phyloP scores from a whole-genome alignment of 2,797 vertebrate species.

The Amblyopsis hoosieri region DNA sequence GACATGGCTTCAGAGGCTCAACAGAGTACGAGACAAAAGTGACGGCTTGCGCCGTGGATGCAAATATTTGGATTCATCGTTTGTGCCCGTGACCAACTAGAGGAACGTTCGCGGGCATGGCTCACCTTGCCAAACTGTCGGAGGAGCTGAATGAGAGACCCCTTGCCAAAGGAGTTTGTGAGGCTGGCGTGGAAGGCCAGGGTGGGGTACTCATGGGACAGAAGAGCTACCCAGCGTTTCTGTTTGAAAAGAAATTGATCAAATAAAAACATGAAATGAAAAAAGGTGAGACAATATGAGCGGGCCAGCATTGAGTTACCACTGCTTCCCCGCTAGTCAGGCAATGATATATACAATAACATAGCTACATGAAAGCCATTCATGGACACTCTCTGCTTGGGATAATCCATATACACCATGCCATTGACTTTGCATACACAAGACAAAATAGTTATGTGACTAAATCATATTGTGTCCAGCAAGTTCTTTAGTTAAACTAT shows the following conservation, averaged over 20 bases:
- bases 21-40: background rate
- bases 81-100: background rate
- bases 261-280: background rate
- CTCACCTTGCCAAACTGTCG: conserved; percentile 97
- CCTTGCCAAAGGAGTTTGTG: conserved; percentile 97
- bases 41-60: background rate
- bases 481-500: no score
- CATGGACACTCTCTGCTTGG: no score
- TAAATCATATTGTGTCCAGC: no score
- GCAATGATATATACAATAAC: no score
- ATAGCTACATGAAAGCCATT: no score
- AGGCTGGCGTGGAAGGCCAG: conserved; percentile 97
- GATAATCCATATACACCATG: no score
- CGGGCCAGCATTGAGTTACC: no score
- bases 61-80: background rate
- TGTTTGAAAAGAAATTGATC: conserved; percentile 51
- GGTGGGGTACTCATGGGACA: conserved; percentile 95
- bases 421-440: no score
- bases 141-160: conserved; percentile 95
- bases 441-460: no score
- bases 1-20: no score
- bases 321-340: no score
- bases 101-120: background rate
- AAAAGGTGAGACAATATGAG: background rate
- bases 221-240: conserved; percentile 95